These are phyloP conservation scores for Dryocosmus kuriphilus DNA, from an alignment of 2,888 invertebrate species.

Conservation along the genomic window DNA sequence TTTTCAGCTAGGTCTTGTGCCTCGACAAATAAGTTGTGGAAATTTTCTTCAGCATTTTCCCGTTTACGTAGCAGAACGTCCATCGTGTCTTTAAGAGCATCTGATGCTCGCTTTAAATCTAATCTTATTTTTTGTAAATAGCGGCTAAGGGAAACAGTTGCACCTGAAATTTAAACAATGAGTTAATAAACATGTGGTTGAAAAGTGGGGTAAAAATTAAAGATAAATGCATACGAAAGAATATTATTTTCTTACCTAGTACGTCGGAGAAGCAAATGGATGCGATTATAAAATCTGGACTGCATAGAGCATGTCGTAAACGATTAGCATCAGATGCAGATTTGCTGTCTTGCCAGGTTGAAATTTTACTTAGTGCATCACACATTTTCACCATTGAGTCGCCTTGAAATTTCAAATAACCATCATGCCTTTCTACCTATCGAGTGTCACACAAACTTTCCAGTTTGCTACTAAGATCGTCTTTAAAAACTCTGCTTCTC, in stretches of 20 bases:
- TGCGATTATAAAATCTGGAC: conserved; percentile 57
- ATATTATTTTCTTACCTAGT: not conserved
- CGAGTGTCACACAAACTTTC: conserved; percentile 55
- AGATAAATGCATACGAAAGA: not conserved
- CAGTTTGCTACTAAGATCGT: conserved; percentile 34
- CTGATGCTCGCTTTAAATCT: too few species aligned
- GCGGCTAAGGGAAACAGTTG: too few species aligned
- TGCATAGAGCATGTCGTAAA: conserved; percentile 50
- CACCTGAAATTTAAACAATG: too few species aligned
- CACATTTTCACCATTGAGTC: conserved; percentile 20
- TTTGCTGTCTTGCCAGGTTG: conserved; percentile 56
- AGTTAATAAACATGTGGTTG: too few species aligned
- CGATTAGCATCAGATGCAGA: conserved; percentile 57
- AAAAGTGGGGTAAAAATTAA: too few species aligned
- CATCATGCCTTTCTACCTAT: conserved; percentile 59
- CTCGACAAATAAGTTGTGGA: too few species aligned
- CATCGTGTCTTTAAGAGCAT: too few species aligned
- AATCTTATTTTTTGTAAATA: too few species aligned
- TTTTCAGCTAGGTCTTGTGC: too few species aligned
- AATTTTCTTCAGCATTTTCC: too few species aligned
- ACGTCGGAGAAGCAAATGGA: conserved; percentile 51
- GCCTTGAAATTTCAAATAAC: conserved; percentile 30
- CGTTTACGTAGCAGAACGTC: too few species aligned
- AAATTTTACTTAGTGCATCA: not conserved
- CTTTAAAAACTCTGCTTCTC: conserved; percentile 8